Base-by-base conservation (phyloP, 2,888 invertebrate species). In the Cephus rjabovi region DNA sequence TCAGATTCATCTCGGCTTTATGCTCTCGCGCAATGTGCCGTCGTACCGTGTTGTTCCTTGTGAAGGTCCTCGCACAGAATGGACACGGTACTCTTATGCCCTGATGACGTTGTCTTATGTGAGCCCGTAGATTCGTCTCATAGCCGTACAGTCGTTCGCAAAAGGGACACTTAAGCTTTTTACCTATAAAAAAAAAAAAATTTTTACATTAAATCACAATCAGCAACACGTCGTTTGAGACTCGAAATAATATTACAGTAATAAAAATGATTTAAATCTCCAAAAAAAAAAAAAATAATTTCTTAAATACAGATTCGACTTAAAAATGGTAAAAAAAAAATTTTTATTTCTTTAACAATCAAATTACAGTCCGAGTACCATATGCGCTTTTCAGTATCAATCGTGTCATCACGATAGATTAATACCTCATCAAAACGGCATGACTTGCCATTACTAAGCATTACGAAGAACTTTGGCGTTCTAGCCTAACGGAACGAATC, bases 71-170 rank as follows among this genome's bases (percentile, higher is more conserved):
- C 89, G 96, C 94, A 93, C 97, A 97, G 92, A 96, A 97, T 80
- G 97, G 97, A 92, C 97, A 97, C 78, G 97, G 97, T 90, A 97
- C 97, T 77, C 97, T 94, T 88, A 97, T 97, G 87, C 97, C 97
- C 92, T 97, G 97, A 92, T 97, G 97, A 91, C 97, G 95, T 91
- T 97, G 97, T 78, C 97, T 94, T 90, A 97, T 97, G 93, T 97
- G 97, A 83, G 97, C 97, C 86, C 97, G 95, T 91, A 97, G 93
- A 92, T 97, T 97, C 89, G 97, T 97, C 94, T 97, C 97, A 92
- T 97, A 97, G 83, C 97, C 97, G 93, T 97, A 97, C 81, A 97
- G 94, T 90, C 97, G 94, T 93, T 97, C 97, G 94, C 97, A 97
- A 92, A 96, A 97, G 89, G 97, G 96, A 93, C 97, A 97, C 93